Evolutionary conservation across 30 jellyfish, hydroid and myxozoan species (phyloP), one percentile per base, ranked within the genome.

Genomic region (Rhopilema esculentum): DNA sequence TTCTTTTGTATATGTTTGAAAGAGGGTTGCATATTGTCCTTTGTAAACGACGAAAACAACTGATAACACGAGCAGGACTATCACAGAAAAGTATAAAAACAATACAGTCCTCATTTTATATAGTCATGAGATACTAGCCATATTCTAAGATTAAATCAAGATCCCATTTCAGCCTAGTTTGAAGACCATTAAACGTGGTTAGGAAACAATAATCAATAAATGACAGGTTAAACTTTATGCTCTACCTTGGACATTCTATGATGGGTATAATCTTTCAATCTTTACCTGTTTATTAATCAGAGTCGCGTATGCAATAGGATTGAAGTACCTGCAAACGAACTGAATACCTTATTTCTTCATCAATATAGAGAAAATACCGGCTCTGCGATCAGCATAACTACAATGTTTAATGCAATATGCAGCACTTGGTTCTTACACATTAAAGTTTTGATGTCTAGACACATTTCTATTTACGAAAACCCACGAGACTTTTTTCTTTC

Each of bases 251-350:
- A 2, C 12, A 6, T 40, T 6, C 12, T 40, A 40, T 2, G 12
- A 6, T 40, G 9, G 9, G 57, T 12, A 40, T 68, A 80, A 80
- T 23, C 90, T 80, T 65, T 64, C 90, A 64, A 80, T 80, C 90
- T 33, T 31, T 80, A 80, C 90, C 90, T 48, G 90, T 33, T 22
- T 12, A 22, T 71, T 19, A 4, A 19, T 63, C 30, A 7, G 27
- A 17, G 4, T n/a, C n/a, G 4, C n/a, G 17, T 40, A 12, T 40
- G 6, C 57, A 40, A 6, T 40, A 40, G 57, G 12, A 40, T 2
- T 40, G 12, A 40, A 12, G n/a, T n/a, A 6, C 57, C 12, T 40
- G 57, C 57, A 40, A 40, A n/a, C n/a, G n/a, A n/a, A n/a, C n/a
- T n/a, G n/a, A n/a, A n/a, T n/a, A n/a, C n/a, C n/a, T n/a, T n/a